Conservation (phyloP, 1,140 invertebrate species). For the Arctopsyche grandis region DNA sequence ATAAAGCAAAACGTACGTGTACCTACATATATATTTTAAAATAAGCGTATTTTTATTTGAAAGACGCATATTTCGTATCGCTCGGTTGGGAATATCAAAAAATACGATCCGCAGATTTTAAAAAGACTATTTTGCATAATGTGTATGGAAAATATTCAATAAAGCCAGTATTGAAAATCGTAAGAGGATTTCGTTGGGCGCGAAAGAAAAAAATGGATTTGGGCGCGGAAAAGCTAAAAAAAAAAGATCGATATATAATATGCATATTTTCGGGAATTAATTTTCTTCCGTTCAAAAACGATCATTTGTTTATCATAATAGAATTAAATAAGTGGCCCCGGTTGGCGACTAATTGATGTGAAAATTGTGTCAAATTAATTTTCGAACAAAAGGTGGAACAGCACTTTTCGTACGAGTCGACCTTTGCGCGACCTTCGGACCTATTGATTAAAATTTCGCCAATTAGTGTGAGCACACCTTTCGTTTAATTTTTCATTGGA, state of each 20-base stretch:
- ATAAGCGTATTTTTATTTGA: no score
- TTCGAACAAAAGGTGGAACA: no score
- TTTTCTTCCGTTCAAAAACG: not conserved
- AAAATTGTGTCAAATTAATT: no score
- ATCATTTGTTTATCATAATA: not conserved
- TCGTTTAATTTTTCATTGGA: conserved; percentile 11
- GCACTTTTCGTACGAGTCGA: not conserved
- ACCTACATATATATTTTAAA: no score
- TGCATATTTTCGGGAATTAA: not conserved
- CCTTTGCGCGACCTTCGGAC: not conserved
- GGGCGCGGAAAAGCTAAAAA: not conserved
- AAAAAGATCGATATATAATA: not conserved
- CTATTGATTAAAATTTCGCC: conserved; percentile 3
- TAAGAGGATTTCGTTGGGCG: conserved; percentile 19
- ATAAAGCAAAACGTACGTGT: no score
- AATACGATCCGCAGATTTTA: conserved; percentile 11
- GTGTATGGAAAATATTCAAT: conserved; percentile 18
- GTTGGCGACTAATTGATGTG: no score
- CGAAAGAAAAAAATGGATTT: conserved; percentile 1
- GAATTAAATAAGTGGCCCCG: no score
- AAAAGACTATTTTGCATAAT: conserved; percentile 18
- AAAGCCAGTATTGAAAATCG: not conserved
- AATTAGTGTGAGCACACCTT: not conserved
- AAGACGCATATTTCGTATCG: no score
- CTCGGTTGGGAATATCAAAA: not conserved